These are phyloP conservation scores for Amphiprion clarkii DNA, from an alignment of 2,797 vertebrate genomes.

Conservation along the genomic window DNA sequence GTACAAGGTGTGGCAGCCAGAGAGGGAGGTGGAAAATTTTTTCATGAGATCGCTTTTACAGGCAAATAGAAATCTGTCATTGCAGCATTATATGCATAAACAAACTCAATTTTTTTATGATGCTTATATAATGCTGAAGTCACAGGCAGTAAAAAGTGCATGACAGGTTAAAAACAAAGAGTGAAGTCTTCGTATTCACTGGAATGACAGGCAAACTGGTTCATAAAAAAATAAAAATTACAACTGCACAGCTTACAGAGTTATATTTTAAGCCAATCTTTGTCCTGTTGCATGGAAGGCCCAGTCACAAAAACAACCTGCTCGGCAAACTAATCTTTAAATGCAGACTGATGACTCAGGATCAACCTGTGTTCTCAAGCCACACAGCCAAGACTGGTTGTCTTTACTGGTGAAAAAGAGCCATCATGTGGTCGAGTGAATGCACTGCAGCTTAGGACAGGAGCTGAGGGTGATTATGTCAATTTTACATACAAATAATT, in stretches of 20 bases:
- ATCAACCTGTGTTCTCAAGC: constrained; percentile 15
- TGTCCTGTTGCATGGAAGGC: constrained; percentile 5
- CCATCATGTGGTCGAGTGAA: constrained; percentile 58
- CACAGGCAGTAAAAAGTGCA: constrained; percentile 11
- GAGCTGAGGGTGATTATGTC: neutral
- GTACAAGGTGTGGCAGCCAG: constrained; percentile 48
- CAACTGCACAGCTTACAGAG: neutral
- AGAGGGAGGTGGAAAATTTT: constrained; percentile 20
- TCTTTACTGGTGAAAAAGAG: constrained; percentile 54
- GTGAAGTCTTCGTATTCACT: neutral
- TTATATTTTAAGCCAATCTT: constrained; percentile 43
- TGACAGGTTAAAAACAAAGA: neutral
- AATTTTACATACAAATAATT: neutral
- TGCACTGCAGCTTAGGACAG: constrained; percentile 37
- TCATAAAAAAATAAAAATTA: constrained; percentile 12
- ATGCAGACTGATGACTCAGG: constrained; percentile 52
- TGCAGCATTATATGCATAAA: constrained; percentile 9
- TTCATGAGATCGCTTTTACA: constrained; percentile 5
- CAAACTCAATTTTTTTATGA: neutral
- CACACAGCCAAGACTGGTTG: neutral
- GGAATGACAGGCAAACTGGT: constrained; percentile 1
- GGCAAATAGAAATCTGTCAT: constrained; percentile 38
- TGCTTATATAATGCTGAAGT: constrained; percentile 1
- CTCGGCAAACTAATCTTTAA: constrained; percentile 14
- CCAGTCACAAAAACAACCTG: constrained; percentile 40